phyloP scores from a whole-genome alignment of 2,113 vertebrate genomes.

The Alces alces region DNA sequence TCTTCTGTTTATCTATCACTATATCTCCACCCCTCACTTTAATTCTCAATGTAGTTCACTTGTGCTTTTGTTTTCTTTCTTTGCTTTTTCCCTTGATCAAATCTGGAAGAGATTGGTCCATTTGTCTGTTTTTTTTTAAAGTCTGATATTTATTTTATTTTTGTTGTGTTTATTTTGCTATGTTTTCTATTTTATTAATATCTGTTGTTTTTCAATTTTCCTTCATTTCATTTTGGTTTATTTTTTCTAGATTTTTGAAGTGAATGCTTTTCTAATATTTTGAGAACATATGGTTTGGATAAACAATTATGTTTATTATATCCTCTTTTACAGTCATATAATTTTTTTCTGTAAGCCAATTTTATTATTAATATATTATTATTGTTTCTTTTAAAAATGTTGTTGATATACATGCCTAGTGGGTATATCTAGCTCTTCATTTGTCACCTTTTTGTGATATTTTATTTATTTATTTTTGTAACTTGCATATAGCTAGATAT shows the following conservation, averaged over 20 bases:
- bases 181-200: not conserved
- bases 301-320: not conserved
- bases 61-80: not conserved
- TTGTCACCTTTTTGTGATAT: not conserved
- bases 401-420: not conserved
- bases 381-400: not conserved
- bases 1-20: not conserved
- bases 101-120: not conserved
- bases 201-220: not conserved
- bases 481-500: not conserved
- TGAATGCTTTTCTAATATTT: not conserved
- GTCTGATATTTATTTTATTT: not conserved
- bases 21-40: not conserved
- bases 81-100: not conserved
- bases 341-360: not conserved
- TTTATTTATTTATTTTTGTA: not conserved
- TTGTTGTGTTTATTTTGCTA: not conserved
- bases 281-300: not conserved
- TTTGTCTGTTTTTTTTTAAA: not conserved
- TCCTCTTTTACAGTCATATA: not conserved
- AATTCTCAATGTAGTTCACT: not conserved
- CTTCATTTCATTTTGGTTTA: not conserved
- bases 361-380: not conserved
- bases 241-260: not conserved
- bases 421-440: not conserved